Evolutionary conservation across 2,888 invertebrate species (phyloP).

Genomic region (Odontothrips loti): DNA sequence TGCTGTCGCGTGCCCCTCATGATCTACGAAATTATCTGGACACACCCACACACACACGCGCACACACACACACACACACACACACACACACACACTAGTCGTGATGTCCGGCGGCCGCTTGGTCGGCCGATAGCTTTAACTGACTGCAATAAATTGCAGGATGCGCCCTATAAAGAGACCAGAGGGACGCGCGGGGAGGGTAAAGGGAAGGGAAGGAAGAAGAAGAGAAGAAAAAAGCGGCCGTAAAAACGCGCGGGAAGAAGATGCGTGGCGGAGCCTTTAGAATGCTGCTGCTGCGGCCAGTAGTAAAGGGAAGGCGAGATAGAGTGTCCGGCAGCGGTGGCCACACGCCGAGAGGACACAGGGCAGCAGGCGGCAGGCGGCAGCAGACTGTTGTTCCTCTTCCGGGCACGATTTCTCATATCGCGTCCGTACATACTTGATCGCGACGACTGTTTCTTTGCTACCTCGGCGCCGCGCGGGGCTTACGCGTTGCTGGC

Average conservation of each 20-base stretch:
- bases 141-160: conserved; percentile 26
- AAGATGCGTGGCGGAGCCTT: conserved; percentile 11
- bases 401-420: too few relatives aligned
- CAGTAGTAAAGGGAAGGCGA: background rate
- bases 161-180: conserved; percentile 22
- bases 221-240: background rate
- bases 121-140: conserved; percentile 18
- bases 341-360: too few relatives aligned
- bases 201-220: background rate
- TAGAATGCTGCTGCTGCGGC: background rate
- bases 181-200: background rate
- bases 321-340: too few relatives aligned
- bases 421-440: too few relatives aligned
- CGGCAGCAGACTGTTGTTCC: too few relatives aligned
- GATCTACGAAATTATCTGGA: conserved; percentile 25
- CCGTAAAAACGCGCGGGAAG: conserved; percentile 2
- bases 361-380: too few relatives aligned
- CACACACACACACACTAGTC: conserved; percentile 1
- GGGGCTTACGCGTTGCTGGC: too few relatives aligned
- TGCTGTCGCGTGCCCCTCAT: background rate
- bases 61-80: background rate
- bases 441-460: too few relatives aligned
- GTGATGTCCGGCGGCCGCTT: conserved; percentile 10
- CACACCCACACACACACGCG: conserved; percentile 13
- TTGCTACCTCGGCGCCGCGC: too few relatives aligned